Evolutionary conservation across 2,888 invertebrate species (phyloP).

Genomic region (Thereva nobilitata): DNA sequence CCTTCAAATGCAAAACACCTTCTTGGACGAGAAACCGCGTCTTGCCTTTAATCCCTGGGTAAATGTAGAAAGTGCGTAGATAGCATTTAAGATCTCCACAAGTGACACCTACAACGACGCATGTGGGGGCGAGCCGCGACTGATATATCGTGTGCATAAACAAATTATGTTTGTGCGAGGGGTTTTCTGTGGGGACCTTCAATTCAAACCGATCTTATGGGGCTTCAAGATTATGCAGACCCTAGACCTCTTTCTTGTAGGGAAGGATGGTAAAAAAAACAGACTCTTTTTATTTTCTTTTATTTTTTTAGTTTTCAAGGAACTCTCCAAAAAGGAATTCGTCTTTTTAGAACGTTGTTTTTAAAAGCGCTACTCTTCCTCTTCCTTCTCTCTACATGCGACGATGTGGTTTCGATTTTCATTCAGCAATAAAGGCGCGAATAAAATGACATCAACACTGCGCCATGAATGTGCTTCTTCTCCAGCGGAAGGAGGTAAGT

Average conservation of each 20-base stretch:
- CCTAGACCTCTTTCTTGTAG: not conserved
- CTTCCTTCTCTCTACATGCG: not conserved
- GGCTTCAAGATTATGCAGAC: too few species aligned
- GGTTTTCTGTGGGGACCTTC: not conserved
- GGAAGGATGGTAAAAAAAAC: not conserved
- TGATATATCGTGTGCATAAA: conserved; percentile 38
- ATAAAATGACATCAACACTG: conserved; percentile 5
- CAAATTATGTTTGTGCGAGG: conserved; percentile 38
- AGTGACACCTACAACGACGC: conserved; percentile 36
- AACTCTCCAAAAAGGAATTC: not conserved
- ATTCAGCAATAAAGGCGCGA: conserved; percentile 20
- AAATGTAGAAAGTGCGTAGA: conserved; percentile 14
- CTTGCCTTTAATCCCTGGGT: not conserved
- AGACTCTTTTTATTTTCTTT: not conserved
- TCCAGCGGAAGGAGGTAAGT: not conserved
- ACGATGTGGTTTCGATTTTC: conserved; percentile 13
- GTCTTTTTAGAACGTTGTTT: not conserved
- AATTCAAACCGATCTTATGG: too few species aligned
- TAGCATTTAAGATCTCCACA: conserved; percentile 1
- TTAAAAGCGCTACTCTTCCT: not conserved
- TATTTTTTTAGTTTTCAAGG: not conserved
- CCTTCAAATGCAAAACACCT: not conserved
- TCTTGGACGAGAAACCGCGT: not conserved
- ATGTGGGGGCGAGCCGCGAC: conserved; percentile 34
- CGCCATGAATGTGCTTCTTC: not conserved